A percentile compares a stretch with the other conserved stretches of the same genome.
Evolutionary conservation across 2,888 invertebrate genomes (phyloP).

Genomic region (Stenoptilia bipunctidactyla): DNA sequence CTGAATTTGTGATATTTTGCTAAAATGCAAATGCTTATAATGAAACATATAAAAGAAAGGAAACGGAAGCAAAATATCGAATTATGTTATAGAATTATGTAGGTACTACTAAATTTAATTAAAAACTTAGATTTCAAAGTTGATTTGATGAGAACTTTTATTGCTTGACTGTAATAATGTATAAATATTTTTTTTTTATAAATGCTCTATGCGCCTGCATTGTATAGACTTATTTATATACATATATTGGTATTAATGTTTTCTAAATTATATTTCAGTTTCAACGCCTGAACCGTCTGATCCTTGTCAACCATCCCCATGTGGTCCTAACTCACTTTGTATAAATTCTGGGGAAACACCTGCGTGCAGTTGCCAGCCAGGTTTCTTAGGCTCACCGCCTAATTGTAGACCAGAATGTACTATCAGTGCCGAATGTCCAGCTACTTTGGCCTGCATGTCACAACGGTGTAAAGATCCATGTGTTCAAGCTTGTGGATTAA

Average conservation of each 20-base stretch:
- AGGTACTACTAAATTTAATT: too few species aligned
- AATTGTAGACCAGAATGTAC: conserved; percentile 79
- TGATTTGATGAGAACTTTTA: too few species aligned
- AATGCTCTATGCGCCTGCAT: too few species aligned
- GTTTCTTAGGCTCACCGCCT: conserved; percentile 75
- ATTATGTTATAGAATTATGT: too few species aligned
- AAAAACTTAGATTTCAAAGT: too few species aligned
- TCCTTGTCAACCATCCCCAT: conserved; percentile 77
- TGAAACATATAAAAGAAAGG: too few species aligned
- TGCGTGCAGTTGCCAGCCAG: conserved; percentile 74
- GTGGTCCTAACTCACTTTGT: conserved; percentile 76
- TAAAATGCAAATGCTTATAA: too few species aligned
- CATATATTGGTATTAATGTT: background rate
- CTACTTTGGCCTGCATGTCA: conserved; percentile 73
- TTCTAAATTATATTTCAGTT: background rate
- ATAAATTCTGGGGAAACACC: conserved; percentile 72
- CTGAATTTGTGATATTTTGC: too few species aligned
- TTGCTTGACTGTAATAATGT: too few species aligned
- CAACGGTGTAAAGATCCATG: conserved; percentile 77
- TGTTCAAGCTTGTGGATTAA: conserved; percentile 74
- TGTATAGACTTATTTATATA: background rate
- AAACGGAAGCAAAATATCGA: too few species aligned
- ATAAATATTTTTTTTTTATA: background rate
- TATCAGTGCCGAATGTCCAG: conserved; percentile 77
- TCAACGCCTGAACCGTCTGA: conserved; percentile 36